Conservation (phyloP, 2,113 vertebrate genomes). For the Pseudopodoces humilis region DNA sequence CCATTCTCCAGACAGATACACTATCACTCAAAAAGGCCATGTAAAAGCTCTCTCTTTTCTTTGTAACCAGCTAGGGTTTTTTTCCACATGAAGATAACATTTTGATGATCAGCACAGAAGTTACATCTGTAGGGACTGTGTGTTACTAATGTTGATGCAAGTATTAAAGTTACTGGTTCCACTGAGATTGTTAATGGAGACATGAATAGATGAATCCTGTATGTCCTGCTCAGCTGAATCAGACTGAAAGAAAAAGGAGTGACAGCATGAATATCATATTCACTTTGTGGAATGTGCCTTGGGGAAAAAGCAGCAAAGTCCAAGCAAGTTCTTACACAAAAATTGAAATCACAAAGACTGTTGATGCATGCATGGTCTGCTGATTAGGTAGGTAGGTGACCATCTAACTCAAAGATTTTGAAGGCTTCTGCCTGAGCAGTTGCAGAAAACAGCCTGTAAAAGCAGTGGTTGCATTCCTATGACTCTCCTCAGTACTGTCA, state of each 20-base stretch:
- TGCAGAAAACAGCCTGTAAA: background rate
- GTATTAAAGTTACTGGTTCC: background rate
- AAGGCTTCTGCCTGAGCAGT: background rate
- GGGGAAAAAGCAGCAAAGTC: background rate
- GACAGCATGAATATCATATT: background rate
- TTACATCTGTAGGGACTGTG: background rate
- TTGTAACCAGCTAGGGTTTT: background rate
- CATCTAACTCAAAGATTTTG: background rate
- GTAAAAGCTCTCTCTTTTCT: background rate
- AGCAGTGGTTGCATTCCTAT: background rate
- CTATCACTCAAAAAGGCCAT: background rate
- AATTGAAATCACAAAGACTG: background rate
- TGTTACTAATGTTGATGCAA: background rate
- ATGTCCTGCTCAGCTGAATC: background rate
- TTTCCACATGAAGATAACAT: background rate
- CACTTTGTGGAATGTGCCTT: background rate
- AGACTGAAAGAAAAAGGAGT: background rate
- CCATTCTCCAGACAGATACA: background rate
- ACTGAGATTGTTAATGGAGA: background rate
- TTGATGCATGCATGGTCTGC: background rate
- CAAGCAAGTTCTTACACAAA: background rate
- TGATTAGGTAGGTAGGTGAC: background rate
- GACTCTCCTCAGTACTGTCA: background rate
- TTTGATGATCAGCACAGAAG: background rate
- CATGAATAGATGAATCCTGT: background rate